Evolutionary conservation across 2,113 vertebrate species (phyloP).

Genomic region (Heptranchias perlo): DNA sequence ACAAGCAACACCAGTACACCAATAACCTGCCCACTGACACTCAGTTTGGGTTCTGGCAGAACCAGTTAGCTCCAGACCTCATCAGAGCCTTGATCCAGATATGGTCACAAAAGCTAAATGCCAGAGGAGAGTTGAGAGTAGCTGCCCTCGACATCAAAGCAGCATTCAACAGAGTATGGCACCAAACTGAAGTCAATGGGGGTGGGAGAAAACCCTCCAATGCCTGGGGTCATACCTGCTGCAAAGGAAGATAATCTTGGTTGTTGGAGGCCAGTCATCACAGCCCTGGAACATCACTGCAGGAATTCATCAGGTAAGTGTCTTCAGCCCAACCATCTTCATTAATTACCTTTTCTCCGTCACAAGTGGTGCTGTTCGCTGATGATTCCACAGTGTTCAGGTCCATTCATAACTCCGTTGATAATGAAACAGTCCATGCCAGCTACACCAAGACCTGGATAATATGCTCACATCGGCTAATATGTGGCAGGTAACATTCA

Average conservation of each 20-base stretch:
- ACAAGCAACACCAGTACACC: neutral
- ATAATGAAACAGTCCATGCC: no score
- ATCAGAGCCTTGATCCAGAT: neutral
- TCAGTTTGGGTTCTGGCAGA: neutral
- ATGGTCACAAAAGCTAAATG: neutral
- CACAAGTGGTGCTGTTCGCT: no score
- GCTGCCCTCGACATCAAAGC: neutral
- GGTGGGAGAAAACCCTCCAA: neutral
- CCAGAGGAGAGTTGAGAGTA: neutral
- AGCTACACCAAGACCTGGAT: no score
- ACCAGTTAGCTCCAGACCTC: neutral
- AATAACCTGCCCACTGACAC: neutral
- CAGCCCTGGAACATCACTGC: neutral
- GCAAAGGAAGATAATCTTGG: neutral
- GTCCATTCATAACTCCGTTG: no score
- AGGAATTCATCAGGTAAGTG: neutral
- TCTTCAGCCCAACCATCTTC: neutral
- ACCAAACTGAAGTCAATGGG: neutral
- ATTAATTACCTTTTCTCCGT: no score
- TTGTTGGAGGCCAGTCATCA: neutral
- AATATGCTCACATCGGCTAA: no score
- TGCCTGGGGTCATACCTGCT: neutral
- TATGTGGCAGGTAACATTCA: no score
- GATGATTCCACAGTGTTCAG: no score
- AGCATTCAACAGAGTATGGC: neutral